phyloP scores from a whole-genome alignment of 2,797 vertebrate species.

The Hemitrygon akajei region DNA sequence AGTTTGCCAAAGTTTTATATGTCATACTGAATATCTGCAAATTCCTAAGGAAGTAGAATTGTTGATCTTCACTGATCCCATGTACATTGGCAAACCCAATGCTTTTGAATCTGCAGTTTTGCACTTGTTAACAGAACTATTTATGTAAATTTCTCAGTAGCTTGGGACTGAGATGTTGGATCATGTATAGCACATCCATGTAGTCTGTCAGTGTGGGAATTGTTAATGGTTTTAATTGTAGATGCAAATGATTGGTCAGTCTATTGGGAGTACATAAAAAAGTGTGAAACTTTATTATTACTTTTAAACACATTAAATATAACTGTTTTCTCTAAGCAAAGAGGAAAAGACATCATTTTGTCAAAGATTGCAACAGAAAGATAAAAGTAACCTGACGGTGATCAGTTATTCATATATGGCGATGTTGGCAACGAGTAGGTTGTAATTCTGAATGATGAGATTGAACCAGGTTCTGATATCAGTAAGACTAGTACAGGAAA shows the following conservation, averaged over 20 bases:
- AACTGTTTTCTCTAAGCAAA: constrained; percentile 43
- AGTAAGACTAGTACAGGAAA: not conserved
- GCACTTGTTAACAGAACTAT: not conserved
- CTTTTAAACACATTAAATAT: not conserved
- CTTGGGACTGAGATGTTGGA: not conserved
- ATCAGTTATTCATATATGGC: constrained; percentile 11
- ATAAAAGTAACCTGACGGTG: constrained; percentile 3
- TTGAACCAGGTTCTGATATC: not conserved
- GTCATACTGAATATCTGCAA: no score
- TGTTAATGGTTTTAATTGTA: not conserved
- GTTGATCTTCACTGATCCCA: not conserved
- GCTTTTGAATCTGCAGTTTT: not conserved
- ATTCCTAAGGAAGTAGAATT: no score
- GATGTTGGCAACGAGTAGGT: not conserved
- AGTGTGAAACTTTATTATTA: constrained; percentile 39
- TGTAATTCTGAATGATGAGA: constrained; percentile 3
- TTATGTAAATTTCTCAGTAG: not conserved
- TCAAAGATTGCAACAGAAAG: not conserved
- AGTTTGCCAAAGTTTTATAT: no score
- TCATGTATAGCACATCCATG: not conserved
- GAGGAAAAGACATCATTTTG: constrained; percentile 39
- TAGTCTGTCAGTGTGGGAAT: not conserved
- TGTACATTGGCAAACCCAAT: not conserved
- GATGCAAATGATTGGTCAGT: not conserved
- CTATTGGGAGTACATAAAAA: not conserved